Conservation (phyloP, 1,140 invertebrate species). For the Lepidostoma basale region DNA sequence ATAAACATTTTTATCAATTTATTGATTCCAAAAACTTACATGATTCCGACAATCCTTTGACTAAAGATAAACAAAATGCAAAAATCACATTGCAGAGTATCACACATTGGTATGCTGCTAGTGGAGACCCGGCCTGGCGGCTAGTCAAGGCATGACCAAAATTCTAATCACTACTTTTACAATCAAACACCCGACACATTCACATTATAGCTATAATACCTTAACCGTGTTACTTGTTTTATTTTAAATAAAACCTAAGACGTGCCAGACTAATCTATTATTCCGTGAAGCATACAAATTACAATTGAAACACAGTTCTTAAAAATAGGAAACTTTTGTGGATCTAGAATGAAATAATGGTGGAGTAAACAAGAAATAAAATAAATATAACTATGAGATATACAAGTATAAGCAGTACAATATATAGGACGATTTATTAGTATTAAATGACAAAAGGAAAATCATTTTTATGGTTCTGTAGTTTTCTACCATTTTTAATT, state of each 20-base stretch:
- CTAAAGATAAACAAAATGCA: slow-evolving; percentile 29
- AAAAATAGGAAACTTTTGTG: too few species aligned
- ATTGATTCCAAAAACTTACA: slow-evolving; percentile 26
- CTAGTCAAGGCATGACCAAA: slow-evolving; percentile 16
- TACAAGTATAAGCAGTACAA: too few species aligned
- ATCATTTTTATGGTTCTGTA: too few species aligned
- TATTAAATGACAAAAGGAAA: too few species aligned
- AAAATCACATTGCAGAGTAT: slow-evolving; percentile 24
- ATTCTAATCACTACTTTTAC: slow-evolving; percentile 20
- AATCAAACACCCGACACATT: slow-evolving; percentile 3
- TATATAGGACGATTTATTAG: too few species aligned
- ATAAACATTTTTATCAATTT: slow-evolving; percentile 14
- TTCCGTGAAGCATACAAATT: too few species aligned
- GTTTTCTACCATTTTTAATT: too few species aligned
- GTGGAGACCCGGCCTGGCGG: background rate
- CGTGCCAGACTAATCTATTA: background rate
- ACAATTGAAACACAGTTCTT: too few species aligned
- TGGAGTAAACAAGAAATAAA: too few species aligned
- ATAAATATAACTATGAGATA: too few species aligned
- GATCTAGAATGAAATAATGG: too few species aligned
- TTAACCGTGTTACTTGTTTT: slow-evolving; percentile 1
- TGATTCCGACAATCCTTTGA: slow-evolving; percentile 7
- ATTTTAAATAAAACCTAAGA: background rate
- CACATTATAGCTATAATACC: background rate
- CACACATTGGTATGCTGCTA: slow-evolving; percentile 28